Conservation (phyloP, 2,797 vertebrate species). For the Echiichthys vipera region DNA sequence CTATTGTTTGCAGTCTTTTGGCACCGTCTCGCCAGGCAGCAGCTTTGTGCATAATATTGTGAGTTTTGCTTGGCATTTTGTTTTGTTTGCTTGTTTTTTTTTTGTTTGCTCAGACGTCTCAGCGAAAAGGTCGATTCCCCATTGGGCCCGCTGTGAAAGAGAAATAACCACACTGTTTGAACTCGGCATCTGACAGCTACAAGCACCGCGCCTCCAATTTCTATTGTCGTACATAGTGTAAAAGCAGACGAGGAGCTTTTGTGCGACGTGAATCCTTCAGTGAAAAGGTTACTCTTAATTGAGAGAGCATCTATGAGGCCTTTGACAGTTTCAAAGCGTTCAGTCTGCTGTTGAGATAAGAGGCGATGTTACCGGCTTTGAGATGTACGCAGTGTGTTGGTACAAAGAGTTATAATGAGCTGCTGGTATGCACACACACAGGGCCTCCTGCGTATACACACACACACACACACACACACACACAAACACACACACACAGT, state of each 20-base stretch:
- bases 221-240: constrained; percentile 60
- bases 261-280: constrained; percentile 48
- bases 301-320: constrained; percentile 63
- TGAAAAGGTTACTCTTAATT: constrained; percentile 76
- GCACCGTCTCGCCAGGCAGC: constrained; percentile 19
- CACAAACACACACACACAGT: not conserved
- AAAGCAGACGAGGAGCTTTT: constrained; percentile 57
- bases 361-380: constrained; percentile 37
- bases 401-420: constrained; percentile 66
- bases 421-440: constrained; percentile 51
- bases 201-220: constrained; percentile 43
- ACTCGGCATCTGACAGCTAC: constrained; percentile 63
- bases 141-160: constrained; percentile 4
- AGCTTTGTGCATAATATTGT: constrained; percentile 6
- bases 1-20: constrained; percentile 35
- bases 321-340: constrained; percentile 64
- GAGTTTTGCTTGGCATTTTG: constrained; percentile 50
- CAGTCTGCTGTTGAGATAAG: constrained; percentile 59
- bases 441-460: not conserved
- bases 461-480: not conserved
- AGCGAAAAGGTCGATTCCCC: constrained; percentile 71
- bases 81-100: constrained; percentile 36
- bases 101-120: constrained; percentile 64
- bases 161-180: constrained; percentile 42
- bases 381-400: constrained; percentile 31